Evolutionary conservation across 2,888 invertebrate species (phyloP).

Genomic region (Cephus pulcher): DNA sequence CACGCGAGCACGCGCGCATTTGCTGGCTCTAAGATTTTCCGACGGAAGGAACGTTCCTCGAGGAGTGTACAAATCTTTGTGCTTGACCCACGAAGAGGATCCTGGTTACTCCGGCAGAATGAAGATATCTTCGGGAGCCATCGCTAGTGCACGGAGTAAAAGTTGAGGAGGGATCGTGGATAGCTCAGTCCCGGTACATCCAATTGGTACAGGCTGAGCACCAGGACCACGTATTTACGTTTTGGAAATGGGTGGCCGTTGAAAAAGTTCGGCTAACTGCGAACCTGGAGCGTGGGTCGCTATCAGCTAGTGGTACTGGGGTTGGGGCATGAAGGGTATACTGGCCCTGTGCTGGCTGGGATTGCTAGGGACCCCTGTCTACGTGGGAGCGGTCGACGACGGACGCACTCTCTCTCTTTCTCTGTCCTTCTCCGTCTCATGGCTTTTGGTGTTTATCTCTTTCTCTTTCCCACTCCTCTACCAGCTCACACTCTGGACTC

Average conservation of each 20-base stretch:
- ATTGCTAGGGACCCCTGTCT: not conserved
- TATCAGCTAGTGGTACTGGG: not conserved
- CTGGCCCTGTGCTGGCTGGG: not conserved
- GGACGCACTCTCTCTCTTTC: not conserved
- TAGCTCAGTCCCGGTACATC: not conserved
- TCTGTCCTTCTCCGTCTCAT: not conserved
- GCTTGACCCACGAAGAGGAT: not conserved
- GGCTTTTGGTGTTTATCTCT: constrained; percentile 10
- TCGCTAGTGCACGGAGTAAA: not conserved
- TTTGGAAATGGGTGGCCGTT: constrained; percentile 1
- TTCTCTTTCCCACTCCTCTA: not conserved
- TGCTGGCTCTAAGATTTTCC: not conserved
- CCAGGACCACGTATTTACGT: not conserved
- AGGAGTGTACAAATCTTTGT: not conserved
- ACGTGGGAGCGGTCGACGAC: constrained; percentile 1
- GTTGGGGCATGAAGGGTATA: not conserved
- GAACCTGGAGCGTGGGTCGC: constrained; percentile 1
- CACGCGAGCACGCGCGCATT: not conserved
- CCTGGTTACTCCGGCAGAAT: not conserved
- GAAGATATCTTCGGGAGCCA: not conserved
- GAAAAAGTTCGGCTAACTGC: constrained; percentile 1
- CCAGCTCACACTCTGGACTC: not conserved
- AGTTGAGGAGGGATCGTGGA: not conserved
- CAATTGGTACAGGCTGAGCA: not conserved
- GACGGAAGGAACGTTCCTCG: not conserved